Evolutionary conservation across 2,888 invertebrate genomes (phyloP), one percentile per base, ranked within the genome.

Genomic region (Pedicia rivosa): DNA sequence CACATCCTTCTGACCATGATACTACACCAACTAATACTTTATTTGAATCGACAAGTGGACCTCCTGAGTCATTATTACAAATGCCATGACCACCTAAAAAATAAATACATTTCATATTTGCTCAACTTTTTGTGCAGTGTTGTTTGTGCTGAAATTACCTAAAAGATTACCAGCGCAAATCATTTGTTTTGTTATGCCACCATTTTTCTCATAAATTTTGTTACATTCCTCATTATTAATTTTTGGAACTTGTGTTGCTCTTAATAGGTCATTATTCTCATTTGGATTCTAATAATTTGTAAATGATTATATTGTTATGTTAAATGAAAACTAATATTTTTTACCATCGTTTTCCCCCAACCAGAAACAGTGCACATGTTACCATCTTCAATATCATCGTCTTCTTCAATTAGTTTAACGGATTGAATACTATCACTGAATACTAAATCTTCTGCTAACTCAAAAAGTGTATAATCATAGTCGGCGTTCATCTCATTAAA

Each of bases 401-500:
- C 5, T 19, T 38, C 44, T 27, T 45, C 44, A 14, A 40, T 41
- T 5, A 54, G 35, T 12, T 31, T 47, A 3, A 39, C 32, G 24
- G 56, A 54, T 41, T 61, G 40, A 2, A 33, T 12, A 17, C 58
- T 47, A 3, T 47, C 24, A 3, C 46, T 49, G 17, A 43, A 46
- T 2, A 48, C 48, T 7, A 56, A 40, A 13, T 40, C 41, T 1
- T 51, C 47, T 4, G 42, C 38, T 40, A 66, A 47, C 39, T 56
- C 47, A 14, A 66, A 42, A 6, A 66, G 38, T 1, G 63, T 54
- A 38, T 62, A 59, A 43, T 66, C 66, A 37, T 54, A 61, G 41
- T 64, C 60, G 10, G 55, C 56, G 2, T 53, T 59, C 5, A 44
- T 47, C 2, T 49, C 15, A 48, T 59, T 51, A 44, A 55, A 66